Percentiles rank a stretch among this genome's conserved stretches.
Conservation (phyloP, 2,888 invertebrate genomes). For the Hirtodrosophila histrioides region DNA sequence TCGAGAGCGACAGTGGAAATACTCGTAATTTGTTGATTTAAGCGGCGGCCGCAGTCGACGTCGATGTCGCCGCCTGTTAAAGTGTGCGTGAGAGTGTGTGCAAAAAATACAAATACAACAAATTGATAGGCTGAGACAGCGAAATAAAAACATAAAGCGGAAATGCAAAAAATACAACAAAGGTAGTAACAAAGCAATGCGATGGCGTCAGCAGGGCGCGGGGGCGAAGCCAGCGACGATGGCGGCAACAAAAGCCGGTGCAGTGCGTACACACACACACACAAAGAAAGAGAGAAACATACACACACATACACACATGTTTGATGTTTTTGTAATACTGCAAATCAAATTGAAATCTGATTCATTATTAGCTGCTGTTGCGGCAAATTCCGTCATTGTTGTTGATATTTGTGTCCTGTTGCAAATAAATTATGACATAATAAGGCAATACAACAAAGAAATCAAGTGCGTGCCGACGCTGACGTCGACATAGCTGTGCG, state of each 20-base stretch:
- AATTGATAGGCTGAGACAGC: constrained; percentile 59
- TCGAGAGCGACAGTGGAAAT: constrained; percentile 51
- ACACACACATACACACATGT: constrained; percentile 11
- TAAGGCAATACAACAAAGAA: constrained; percentile 54
- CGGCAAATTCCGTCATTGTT: constrained; percentile 70
- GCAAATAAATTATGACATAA: constrained; percentile 77
- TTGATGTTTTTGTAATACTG: constrained; percentile 41
- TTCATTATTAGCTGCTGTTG: constrained; percentile 58
- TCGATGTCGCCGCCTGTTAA: constrained; percentile 38
- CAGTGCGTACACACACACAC: constrained; percentile 57
- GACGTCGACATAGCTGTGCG: constrained; percentile 2
- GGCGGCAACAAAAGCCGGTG: constrained; percentile 75
- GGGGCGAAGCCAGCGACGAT: constrained; percentile 36
- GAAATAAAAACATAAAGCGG: constrained; percentile 68
- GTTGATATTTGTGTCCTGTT: constrained; percentile 58
- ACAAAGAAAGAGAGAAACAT: constrained; percentile 13
- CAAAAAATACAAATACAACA: constrained; percentile 49
- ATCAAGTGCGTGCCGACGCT: constrained; percentile 48
- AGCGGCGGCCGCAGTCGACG: constrained; percentile 41
- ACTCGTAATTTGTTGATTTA: constrained; percentile 64
- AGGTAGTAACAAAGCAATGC: constrained; percentile 63
- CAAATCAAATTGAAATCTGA: constrained; percentile 67
- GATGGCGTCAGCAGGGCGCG: constrained; percentile 52
- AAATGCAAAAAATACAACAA: constrained; percentile 74
- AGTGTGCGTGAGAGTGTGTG: constrained; percentile 36